Base-by-base conservation (phyloP, 2,888 invertebrate species). In the Oscheius sp. region DNA sequence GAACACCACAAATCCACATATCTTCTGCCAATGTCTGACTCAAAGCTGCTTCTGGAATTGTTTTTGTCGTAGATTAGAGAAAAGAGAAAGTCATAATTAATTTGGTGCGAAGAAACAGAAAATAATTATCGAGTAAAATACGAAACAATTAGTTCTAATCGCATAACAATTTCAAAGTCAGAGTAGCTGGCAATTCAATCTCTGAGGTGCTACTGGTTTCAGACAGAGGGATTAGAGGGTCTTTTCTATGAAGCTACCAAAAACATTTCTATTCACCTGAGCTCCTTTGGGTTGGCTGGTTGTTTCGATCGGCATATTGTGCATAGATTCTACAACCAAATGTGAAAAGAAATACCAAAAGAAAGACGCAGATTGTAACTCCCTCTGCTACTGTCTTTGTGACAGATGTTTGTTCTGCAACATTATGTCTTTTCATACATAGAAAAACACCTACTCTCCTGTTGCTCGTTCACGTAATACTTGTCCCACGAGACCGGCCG, bases 311-410 rank as follows among this genome's bases (percentile, higher is more conserved):
- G 15, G 78, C 67, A 53, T 81, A 75, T 63, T 80, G 81, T 48
- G 75, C 79, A 73, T 82, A 84, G 25, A 84, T 78, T 8, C 84
- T 74, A 63, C 84, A 84, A 34, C 84, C 84, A 48, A 84, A 84
- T 6, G 82, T 83, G 29, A 84, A 71, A 23, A 84, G 65, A 65
- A 84, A 84, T 20, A 84, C 82, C 12, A 81, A 67, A 66, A 84
- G 79, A 66, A 84, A 84, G 8, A 84, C 75, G 3, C 78, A 81
- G 20, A 84, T 79, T 5, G 84, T 84, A 6, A 84, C 75, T 17
- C 82, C 84, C 10, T 84, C 84, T 0, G 84, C 84, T 3, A 84
- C 73, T 1, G 84, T 82, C 39, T 80, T 78, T 31, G 79, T 81
- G 23, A 84, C 74, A n/a, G 81, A 74, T 6, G 78, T 68, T 37